phyloP scores from a whole-genome alignment of 2,888 invertebrate genomes.

The Synergus japonicus region DNA sequence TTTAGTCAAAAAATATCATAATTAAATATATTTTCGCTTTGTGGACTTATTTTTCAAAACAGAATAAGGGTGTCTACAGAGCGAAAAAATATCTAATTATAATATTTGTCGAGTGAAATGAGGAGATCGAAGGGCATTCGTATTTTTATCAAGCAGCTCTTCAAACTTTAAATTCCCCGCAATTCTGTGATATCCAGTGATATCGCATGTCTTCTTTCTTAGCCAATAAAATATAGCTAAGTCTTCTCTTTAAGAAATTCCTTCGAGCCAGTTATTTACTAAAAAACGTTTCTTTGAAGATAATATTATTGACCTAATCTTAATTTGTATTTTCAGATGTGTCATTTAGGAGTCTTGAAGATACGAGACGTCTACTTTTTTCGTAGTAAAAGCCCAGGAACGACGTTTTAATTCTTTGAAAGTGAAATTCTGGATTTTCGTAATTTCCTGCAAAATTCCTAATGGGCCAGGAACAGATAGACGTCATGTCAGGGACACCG shows the following conservation, averaged over 20 bases:
- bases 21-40: too few species aligned
- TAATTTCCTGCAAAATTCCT: conserved; percentile 40
- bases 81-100: too few species aligned
- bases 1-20: too few species aligned
- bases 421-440: not conserved
- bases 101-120: too few species aligned
- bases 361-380: not conserved
- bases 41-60: too few species aligned
- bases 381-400: not conserved
- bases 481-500: conserved; percentile 58
- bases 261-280: not conserved
- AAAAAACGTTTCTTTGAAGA: not conserved
- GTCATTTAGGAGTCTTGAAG: not conserved
- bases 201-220: too few species aligned
- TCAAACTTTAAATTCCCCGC: too few species aligned
- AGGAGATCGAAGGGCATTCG: not conserved
- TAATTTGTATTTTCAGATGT: not conserved
- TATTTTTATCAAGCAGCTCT: not conserved
- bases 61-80: too few species aligned
- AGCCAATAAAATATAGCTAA: too few species aligned
- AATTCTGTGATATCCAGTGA: not conserved
- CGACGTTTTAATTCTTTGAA: not conserved
- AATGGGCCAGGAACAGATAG: conserved; percentile 13
- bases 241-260: not conserved
- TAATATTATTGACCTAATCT: not conserved